These are phyloP conservation scores for Delphinapterus leucas DNA, from an alignment of 2,113 vertebrate genomes.

Conservation along the genomic window DNA sequence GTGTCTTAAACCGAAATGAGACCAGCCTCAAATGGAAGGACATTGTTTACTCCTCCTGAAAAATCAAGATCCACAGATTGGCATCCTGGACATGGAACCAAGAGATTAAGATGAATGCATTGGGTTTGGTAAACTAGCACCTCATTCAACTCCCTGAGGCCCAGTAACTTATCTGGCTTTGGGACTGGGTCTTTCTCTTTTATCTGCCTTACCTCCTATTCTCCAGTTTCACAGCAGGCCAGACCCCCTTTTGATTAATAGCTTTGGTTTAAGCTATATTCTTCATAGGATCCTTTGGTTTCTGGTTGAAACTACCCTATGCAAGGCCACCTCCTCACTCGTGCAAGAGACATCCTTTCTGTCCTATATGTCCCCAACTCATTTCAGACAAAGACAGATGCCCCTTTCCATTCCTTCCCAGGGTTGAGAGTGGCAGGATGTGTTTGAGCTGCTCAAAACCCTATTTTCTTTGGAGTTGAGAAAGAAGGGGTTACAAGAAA, in stretches of 20 bases:
- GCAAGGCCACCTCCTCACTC: background rate
- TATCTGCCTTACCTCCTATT: background rate
- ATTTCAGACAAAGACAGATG: background rate
- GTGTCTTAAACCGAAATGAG: background rate
- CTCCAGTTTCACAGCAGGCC: background rate
- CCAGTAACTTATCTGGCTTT: background rate
- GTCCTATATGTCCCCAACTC: background rate
- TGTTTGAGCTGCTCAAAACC: background rate
- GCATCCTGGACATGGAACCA: background rate
- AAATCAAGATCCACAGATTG: background rate
- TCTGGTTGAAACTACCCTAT: background rate
- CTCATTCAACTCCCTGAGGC: background rate
- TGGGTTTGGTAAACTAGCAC: background rate
- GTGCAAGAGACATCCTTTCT: background rate
- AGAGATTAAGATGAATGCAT: background rate
- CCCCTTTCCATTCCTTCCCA: background rate
- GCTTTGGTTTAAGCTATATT: background rate
- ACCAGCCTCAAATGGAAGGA: background rate
- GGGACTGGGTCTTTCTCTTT: background rate
- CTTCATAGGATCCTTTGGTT: background rate
- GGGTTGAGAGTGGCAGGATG: background rate
- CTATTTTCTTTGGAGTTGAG: background rate
- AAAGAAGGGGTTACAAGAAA: background rate
- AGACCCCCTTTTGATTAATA: background rate
- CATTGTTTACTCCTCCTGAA: background rate